phyloP scores from a whole-genome alignment of 2,113 vertebrate species.

The Hippopotamus amphibius region DNA sequence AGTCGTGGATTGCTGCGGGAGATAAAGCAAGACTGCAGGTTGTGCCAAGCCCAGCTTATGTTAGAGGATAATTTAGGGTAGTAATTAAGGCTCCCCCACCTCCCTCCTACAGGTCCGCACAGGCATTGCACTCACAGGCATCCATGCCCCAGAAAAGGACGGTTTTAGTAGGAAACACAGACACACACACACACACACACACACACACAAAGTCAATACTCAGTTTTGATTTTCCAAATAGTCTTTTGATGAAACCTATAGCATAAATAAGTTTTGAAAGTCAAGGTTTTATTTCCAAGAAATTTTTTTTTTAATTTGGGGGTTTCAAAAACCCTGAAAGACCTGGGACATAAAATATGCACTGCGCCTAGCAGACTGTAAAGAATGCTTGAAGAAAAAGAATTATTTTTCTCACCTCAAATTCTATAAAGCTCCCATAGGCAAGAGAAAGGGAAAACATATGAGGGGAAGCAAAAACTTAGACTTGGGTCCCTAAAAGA shows the following conservation, averaged over 20 bases:
- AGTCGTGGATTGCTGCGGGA: neutral
- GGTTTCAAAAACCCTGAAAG: neutral
- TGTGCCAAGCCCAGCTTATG: no score
- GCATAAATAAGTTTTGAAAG: neutral
- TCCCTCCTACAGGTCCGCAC: accelerated
- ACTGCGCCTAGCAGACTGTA: neutral
- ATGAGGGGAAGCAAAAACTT: neutral
- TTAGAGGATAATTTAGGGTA: neutral
- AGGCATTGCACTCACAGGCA: neutral
- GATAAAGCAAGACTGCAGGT: neutral
- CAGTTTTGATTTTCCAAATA: neutral
- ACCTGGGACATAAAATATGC: neutral
- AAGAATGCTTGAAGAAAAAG: neutral
- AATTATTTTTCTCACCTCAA: neutral
- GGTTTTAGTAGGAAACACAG: neutral
- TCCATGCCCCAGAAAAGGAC: neutral
- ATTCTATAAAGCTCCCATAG: neutral
- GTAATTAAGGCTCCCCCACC: neutral
- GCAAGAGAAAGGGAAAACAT: neutral
- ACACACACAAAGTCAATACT: neutral
- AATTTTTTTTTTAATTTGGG: neutral
- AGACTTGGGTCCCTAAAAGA: neutral
- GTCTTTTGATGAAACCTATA: neutral
- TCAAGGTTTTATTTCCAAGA: neutral
- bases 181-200: neutral